Evolutionary conservation across 2,888 invertebrate species (phyloP), one percentile per base, ranked within the genome.

Genomic region (Microctonus brassicae): DNA sequence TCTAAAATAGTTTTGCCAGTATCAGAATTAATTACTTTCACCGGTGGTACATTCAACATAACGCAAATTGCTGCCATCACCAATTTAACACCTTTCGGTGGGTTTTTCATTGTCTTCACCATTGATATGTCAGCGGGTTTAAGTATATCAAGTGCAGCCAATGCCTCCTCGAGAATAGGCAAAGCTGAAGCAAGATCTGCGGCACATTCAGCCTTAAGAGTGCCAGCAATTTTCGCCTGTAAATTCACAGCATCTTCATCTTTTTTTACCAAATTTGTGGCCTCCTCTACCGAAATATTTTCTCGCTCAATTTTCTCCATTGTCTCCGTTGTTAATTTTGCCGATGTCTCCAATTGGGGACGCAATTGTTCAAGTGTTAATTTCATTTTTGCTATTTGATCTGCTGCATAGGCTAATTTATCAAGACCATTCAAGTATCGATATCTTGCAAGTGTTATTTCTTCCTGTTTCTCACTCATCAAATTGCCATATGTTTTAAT

Each of bases 41-140:
- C 95, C 0, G 95, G 94, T 79, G 92, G 92, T 61, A 95, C 89
- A 75, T 93, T 93, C 87, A 94, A 93, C 91, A 96, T 95, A 0
- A 96, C 94, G 84, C 95, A 96, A n/a, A 96, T 94, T n/a, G 95
- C 95, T 11, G 95, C 94, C 94, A 96, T 94, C 2, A 95, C 95
- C 70, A 95, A 86, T 86, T 95, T 95, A 0, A 96, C 92, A 17
- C 94, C 92, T 73, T 91, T 91, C 11, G 95, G 95, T 29, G 96
- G 96, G 88, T 93, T 95, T 88, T 95, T 95, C 95, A 96, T 96
- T 1, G 95, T 93, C 87, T 95, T 96, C 0, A 96, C 95, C 75
- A 95, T 90, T 0, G 94, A 94, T 74, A 96, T 95, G 85, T 96
- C 96, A 52, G 91, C 90, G 20, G 95, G 95, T 88, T 95, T 96